These are phyloP conservation scores for Gryllus bimaculatus DNA, from an alignment of 1,140 invertebrate genomes.

Conservation along the genomic window DNA sequence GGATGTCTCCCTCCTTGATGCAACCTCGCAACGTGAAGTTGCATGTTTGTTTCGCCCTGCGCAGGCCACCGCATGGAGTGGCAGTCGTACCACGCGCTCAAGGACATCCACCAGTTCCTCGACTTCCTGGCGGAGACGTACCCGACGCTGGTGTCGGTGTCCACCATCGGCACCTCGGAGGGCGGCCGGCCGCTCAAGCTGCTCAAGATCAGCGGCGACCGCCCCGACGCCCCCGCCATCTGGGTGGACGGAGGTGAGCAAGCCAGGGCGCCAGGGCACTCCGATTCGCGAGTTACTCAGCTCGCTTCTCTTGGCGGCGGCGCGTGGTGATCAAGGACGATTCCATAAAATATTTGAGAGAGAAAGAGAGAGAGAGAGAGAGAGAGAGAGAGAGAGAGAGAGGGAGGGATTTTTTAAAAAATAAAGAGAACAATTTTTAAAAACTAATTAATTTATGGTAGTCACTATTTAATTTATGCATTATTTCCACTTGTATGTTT, in stretches of 20 bases:
- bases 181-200: slow-evolving; percentile 62
- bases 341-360: too few relatives aligned
- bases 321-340: too few relatives aligned
- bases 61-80: slow-evolving; percentile 71
- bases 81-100: slow-evolving; percentile 64
- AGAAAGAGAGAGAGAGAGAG: too few relatives aligned
- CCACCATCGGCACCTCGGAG: slow-evolving; percentile 63
- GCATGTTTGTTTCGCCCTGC: background rate
- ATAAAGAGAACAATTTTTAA: too few relatives aligned
- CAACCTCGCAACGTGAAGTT: slow-evolving; percentile 55
- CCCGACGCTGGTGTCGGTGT: slow-evolving; percentile 53
- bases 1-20: slow-evolving; percentile 28
- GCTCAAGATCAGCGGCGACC: slow-evolving; percentile 28
- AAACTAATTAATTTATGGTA: too few relatives aligned
- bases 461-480: too few relatives aligned
- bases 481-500: too few relatives aligned
- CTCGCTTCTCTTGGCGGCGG: too few relatives aligned
- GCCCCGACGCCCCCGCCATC: slow-evolving; percentile 32
- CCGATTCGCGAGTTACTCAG: too few relatives aligned
- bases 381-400: too few relatives aligned
- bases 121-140: slow-evolving; percentile 64
- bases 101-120: slow-evolving; percentile 61
- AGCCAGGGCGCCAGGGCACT: too few relatives aligned
- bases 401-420: too few relatives aligned
- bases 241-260: slow-evolving; percentile 49